Conservation (phyloP, 2,113 vertebrate species). For the Limnothrissa miodon region DNA sequence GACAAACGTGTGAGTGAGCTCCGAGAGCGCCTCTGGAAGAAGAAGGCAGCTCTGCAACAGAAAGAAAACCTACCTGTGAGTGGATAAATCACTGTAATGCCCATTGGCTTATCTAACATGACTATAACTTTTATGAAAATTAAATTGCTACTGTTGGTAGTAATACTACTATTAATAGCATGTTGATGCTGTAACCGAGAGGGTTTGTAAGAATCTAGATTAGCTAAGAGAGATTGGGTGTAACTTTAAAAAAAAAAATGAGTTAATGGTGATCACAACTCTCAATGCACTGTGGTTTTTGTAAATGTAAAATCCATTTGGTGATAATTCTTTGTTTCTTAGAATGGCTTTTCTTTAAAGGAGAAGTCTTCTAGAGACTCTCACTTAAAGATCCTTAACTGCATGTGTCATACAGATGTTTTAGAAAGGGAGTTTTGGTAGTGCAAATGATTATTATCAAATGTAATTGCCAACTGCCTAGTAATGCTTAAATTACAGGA, state of each 20-base stretch:
- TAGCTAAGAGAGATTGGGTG: no score
- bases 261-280: no score
- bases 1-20: constrained; percentile 94
- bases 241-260: no score
- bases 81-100: constrained; percentile 17
- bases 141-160: no score
- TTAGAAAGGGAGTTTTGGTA: neutral
- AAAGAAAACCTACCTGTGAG: constrained; percentile 93
- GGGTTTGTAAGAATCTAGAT: no score
- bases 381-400: constrained; percentile 58
- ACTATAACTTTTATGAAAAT: neutral
- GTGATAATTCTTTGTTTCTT: constrained; percentile 65
- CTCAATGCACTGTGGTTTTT: no score
- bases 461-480: no score
- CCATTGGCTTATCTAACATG: neutral
- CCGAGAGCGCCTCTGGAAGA: constrained; percentile 94
- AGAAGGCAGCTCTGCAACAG: constrained; percentile 94
- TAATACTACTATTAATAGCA: neutral
- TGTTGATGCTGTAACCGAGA: neutral
- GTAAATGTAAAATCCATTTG: no score
- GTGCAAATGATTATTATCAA: no score
- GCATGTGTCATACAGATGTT: constrained; percentile 3
- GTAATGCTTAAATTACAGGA: no score
- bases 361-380: constrained; percentile 75
- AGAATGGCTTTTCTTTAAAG: constrained; percentile 78